Conservation (phyloP, 1,140 invertebrate genomes). For the Pseudomyrmex dendroicus region DNA sequence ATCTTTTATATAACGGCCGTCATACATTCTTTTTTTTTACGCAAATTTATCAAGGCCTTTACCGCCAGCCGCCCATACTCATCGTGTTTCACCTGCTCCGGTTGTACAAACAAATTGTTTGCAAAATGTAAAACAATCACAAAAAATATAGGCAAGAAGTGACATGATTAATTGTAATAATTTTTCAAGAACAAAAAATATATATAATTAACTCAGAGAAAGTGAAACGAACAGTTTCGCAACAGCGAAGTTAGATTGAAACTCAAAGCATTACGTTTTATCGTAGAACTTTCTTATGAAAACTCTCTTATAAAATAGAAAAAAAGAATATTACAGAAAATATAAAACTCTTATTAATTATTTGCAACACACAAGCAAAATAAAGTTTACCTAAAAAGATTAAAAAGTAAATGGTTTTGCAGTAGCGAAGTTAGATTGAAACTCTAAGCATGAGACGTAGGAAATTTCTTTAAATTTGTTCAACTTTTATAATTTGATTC, state of each 20-base stretch:
- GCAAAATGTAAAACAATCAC: neutral
- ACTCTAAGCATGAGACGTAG: neutral
- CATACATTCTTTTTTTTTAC: neutral
- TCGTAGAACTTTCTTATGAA: no score
- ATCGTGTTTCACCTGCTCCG: neutral
- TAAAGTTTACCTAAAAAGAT: no score
- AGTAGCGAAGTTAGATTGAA: neutral
- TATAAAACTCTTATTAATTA: no score
- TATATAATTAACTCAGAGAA: no score
- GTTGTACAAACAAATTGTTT: neutral
- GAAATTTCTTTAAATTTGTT: neutral
- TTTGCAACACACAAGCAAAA: no score
- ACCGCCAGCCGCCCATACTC: neutral
- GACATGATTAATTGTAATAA: neutral
- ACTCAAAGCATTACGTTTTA: no score
- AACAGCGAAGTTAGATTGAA: no score
- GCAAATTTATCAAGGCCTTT: neutral
- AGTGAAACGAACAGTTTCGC: no score
- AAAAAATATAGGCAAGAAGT: neutral
- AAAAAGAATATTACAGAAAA: no score
- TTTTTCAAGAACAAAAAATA: no score
- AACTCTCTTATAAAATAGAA: no score
- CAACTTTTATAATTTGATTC: neutral
- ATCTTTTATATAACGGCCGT: slow-evolving; percentile 12
- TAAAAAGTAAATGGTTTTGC: neutral